A percentile compares a stretch with the other conserved stretches of the same genome.
These are phyloP conservation scores for Falcaria lacertinaria DNA, from an alignment of 2,888 invertebrate species.

Conservation along the genomic window DNA sequence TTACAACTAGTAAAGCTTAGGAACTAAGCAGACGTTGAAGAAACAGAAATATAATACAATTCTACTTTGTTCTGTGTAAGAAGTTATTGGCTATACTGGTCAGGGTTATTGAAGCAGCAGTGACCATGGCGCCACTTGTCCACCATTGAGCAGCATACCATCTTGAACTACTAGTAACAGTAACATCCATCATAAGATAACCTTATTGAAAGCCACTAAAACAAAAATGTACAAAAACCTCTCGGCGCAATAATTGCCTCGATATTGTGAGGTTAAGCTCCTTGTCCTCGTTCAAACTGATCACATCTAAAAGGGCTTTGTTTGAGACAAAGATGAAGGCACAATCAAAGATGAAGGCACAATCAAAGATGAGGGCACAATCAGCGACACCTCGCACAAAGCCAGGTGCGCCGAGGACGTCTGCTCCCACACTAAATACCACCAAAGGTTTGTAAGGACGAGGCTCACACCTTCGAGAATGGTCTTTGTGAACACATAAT, in stretches of 20 bases:
- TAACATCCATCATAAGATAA: not conserved
- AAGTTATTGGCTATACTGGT: no score
- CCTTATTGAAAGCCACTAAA: not conserved
- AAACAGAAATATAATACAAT: no score
- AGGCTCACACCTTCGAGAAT: slow-evolving; percentile 46
- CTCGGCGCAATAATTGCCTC: not conserved
- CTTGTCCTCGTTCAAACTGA: not conserved
- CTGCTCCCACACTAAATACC: slow-evolving; percentile 3
- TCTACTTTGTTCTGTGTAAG: no score
- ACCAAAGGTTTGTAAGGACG: not conserved
- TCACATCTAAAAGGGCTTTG: slow-evolving; percentile 2
- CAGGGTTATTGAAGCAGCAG: no score
- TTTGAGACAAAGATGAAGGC: not conserved
- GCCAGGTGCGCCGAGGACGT: slow-evolving; percentile 1
- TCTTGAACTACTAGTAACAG: not conserved
- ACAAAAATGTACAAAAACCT: not conserved
- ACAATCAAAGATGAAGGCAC: not conserved
- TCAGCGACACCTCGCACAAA: slow-evolving; percentile 27
- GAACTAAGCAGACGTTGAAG: no score
- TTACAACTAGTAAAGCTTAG: no score
- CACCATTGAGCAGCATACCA: no score
- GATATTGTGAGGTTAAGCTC: not conserved
- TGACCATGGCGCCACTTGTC: no score
- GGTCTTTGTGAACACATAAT: slow-evolving; percentile 30
- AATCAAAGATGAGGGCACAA: slow-evolving; percentile 6